Evolutionary conservation across 2,888 invertebrate genomes (phyloP).

Genomic region (Parnassius glacialis): DNA sequence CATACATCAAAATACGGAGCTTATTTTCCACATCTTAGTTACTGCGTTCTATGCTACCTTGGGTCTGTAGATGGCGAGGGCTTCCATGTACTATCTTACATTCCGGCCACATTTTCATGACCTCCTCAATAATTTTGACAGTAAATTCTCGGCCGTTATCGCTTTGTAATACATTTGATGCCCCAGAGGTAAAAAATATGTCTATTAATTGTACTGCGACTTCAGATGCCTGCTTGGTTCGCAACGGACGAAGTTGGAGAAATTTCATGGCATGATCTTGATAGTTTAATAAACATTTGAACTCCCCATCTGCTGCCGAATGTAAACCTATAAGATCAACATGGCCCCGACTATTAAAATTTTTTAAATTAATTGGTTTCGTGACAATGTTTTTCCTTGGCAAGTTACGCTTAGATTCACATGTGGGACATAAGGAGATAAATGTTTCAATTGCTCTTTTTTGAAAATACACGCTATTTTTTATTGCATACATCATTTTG

Average conservation of each 20-base stretch:
- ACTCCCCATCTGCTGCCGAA: neutral
- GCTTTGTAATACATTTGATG: constrained; percentile 25
- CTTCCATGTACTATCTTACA: constrained; percentile 28
- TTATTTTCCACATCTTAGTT: constrained; percentile 44
- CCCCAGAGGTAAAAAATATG: constrained; percentile 1
- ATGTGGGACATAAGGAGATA: too few relatives aligned
- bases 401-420: constrained; percentile 6
- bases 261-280: constrained; percentile 6
- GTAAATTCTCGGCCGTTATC: constrained; percentile 11
- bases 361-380: neutral
- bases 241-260: constrained; percentile 4
- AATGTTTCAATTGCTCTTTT: too few relatives aligned
- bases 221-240: constrained; percentile 1
- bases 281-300: constrained; percentile 3
- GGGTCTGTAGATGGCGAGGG: constrained; percentile 29
- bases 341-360: neutral
- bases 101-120: neutral
- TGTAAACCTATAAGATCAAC: constrained; percentile 2
- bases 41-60: constrained; percentile 29
- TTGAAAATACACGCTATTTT: too few relatives aligned
- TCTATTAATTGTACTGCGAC: neutral
- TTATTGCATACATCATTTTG: too few relatives aligned
- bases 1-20: constrained; percentile 38
- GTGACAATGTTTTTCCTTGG: neutral
- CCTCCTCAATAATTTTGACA: neutral